phyloP scores from a whole-genome alignment of 1,140 invertebrate species.

The Microvelia longipes region DNA sequence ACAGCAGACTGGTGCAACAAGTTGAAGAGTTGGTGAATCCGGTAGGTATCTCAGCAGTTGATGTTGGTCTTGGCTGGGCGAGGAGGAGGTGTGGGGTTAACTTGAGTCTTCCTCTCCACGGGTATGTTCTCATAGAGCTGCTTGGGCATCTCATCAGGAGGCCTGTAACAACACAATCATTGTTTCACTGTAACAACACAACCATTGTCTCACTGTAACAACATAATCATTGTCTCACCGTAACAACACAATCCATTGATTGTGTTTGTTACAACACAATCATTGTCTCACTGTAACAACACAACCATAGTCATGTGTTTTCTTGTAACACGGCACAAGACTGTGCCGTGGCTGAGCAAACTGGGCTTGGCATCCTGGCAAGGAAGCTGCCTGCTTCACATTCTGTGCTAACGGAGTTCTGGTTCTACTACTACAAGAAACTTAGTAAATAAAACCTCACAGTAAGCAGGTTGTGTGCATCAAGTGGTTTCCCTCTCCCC shows the following conservation, averaged over 20 bases:
- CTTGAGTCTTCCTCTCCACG: constrained; percentile 24
- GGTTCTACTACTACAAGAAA: too few relatives aligned
- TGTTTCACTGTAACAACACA: constrained; percentile 1
- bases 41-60: not conserved
- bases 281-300: not conserved
- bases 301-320: not conserved
- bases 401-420: too few relatives aligned
- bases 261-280: not conserved
- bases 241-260: not conserved
- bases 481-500: too few relatives aligned
- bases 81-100: not conserved
- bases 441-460: too few relatives aligned
- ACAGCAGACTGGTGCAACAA: too few relatives aligned
- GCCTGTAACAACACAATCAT: constrained; percentile 23
- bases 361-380: too few relatives aligned
- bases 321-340: not conserved
- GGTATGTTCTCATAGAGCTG: constrained; percentile 33
- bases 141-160: constrained; percentile 27
- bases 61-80: constrained; percentile 3
- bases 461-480: too few relatives aligned
- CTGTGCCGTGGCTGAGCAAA: too few relatives aligned
- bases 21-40: too few relatives aligned
- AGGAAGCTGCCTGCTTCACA: too few relatives aligned
- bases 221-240: not conserved
- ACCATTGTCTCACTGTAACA: constrained; percentile 5